These are phyloP conservation scores for Artemia franciscana DNA, from an alignment of 1,140 invertebrate genomes.

Conservation along the genomic window DNA sequence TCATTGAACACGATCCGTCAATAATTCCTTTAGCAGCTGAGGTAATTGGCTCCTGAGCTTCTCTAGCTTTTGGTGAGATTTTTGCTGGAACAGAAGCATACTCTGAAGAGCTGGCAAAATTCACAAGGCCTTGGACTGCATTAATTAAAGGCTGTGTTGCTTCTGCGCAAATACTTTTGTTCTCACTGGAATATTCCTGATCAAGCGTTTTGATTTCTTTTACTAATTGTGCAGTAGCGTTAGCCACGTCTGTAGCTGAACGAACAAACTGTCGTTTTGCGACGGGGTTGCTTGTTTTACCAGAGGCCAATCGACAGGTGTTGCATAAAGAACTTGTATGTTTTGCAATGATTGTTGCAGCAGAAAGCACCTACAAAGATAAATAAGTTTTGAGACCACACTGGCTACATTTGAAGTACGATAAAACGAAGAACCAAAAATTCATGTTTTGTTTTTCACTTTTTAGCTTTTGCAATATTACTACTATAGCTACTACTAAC, in stretches of 20 bases:
- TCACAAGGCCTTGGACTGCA: constrained; percentile 74
- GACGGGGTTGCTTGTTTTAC: constrained; percentile 71
- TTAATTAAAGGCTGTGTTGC: constrained; percentile 66
- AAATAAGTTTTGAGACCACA: no score
- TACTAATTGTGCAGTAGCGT: constrained; percentile 77
- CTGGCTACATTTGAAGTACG: no score
- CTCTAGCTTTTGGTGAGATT: constrained; percentile 50
- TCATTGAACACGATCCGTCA: constrained; percentile 66
- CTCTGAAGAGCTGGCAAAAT: constrained; percentile 77
- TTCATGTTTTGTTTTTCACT: no score
- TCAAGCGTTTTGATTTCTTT: constrained; percentile 84
- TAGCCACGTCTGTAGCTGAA: constrained; percentile 88
- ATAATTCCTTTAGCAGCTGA: constrained; percentile 46
- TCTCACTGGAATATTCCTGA: constrained; percentile 48
- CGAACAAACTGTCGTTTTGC: constrained; percentile 92
- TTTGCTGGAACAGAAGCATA: constrained; percentile 75
- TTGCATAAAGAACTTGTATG: constrained; percentile 88
- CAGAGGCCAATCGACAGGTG: constrained; percentile 73
- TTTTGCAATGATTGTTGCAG: constrained; percentile 82
- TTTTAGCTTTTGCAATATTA: no score
- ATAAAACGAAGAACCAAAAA: no score
- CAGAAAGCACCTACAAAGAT: constrained; percentile 43
- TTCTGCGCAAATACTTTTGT: constrained; percentile 44
- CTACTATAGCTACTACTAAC: no score
- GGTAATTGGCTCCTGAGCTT: constrained; percentile 66